Conservation (phyloP, 2,888 invertebrate genomes). For the Philonicus albiceps region DNA sequence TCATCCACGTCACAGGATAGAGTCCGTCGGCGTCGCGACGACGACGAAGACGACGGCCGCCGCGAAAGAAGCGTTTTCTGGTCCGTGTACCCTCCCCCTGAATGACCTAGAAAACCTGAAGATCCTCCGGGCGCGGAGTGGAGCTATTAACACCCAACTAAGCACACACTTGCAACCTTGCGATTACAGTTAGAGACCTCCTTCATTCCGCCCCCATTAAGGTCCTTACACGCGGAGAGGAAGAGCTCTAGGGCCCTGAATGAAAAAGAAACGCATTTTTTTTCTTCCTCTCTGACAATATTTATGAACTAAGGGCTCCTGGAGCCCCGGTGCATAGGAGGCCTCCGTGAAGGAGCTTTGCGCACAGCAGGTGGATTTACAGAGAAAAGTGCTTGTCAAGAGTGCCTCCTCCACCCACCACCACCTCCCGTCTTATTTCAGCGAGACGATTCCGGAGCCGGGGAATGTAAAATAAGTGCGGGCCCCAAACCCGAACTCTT, state of each 20-base stretch:
- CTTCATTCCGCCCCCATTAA: constrained; percentile 10
- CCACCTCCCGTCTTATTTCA: background rate
- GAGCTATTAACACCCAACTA: constrained; percentile 30
- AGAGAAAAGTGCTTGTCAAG: constrained; percentile 39
- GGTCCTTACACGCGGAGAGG: background rate
- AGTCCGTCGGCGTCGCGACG: background rate
- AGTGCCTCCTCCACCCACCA: background rate
- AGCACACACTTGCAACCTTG: constrained; percentile 18
- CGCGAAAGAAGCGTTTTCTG: no score
- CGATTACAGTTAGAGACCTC: constrained; percentile 29
- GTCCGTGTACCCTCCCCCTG: background rate
- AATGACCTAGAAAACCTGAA: constrained; percentile 1
- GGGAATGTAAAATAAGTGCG: background rate
- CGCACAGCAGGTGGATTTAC: constrained; percentile 39
- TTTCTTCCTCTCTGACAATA: constrained; percentile 21
- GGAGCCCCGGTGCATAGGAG: constrained; percentile 19
- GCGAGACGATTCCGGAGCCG: background rate
- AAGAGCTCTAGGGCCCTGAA: background rate
- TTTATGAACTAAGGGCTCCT: constrained; percentile 10
- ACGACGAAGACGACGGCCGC: no score
- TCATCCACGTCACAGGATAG: background rate
- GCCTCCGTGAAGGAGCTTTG: background rate
- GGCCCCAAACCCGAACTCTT: background rate
- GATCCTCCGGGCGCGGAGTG: background rate
- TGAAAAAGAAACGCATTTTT: background rate